A percentile compares a stretch with the other conserved stretches of the same genome.
Conservation (phyloP, 2,888 invertebrate species). For the Lasioglossum pauxillum region DNA sequence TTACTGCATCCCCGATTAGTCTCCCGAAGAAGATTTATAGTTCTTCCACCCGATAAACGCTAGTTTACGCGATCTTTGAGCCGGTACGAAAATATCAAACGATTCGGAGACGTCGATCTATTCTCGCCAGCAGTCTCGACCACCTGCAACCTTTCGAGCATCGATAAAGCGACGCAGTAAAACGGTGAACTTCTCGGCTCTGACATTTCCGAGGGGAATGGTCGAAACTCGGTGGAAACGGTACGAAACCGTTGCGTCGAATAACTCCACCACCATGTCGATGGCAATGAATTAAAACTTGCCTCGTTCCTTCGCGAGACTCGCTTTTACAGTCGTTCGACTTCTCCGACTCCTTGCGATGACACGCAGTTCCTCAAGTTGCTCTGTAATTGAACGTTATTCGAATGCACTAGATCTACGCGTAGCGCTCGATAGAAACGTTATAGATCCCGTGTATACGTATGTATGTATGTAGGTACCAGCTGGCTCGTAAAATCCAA, state of each 20-base stretch:
- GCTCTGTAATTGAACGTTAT: not conserved
- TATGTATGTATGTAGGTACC: constrained; percentile 15
- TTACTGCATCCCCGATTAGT: not conserved
- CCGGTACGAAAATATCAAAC: not conserved
- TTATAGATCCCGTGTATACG: constrained; percentile 20
- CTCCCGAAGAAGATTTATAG: not conserved
- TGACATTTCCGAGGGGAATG: constrained; percentile 38
- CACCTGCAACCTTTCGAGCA: constrained; percentile 33
- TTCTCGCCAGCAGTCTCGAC: constrained; percentile 6
- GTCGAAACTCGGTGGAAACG: constrained; percentile 1
- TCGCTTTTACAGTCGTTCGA: not conserved
- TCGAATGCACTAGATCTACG: not conserved
- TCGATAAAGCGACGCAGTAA: constrained; percentile 38
- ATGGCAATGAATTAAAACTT: constrained; percentile 10
- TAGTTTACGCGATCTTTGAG: not conserved
- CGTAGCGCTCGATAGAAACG: constrained; percentile 5
- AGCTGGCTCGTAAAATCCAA: constrained; percentile 52
- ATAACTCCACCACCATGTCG: constrained; percentile 1
- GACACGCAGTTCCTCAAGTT: not conserved
- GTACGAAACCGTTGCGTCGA: not conserved
- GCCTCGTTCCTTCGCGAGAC: not conserved
- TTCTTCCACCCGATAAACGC: not conserved
- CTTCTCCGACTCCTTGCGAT: not conserved
- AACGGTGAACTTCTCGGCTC: constrained; percentile 46
- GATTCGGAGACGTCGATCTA: not conserved